Conservation (phyloP, 2,888 invertebrate genomes). For the Drosophila barbarae region DNA sequence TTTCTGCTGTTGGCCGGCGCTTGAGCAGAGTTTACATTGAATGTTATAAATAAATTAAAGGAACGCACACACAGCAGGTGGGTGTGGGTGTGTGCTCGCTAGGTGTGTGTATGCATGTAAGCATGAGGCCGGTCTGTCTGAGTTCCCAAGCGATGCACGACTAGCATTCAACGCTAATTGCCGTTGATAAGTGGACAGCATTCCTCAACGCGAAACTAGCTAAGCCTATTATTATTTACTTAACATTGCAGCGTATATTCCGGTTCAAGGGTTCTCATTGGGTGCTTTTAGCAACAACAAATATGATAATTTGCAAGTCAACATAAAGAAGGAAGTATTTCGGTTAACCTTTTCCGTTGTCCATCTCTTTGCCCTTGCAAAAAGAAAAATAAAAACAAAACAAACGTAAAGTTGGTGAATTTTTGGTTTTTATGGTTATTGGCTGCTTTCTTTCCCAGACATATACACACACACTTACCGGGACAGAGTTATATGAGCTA, state of each 20-base stretch:
- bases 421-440: constrained; percentile 20
- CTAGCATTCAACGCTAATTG: constrained; percentile 38
- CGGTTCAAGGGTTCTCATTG: constrained; percentile 3
- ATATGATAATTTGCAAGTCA: background rate
- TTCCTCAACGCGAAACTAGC: constrained; percentile 20
- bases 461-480: constrained; percentile 1
- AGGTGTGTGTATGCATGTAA: background rate
- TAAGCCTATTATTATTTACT: constrained; percentile 14
- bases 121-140: constrained; percentile 30
- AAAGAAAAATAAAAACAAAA: background rate
- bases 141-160: constrained; percentile 29
- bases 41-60: constrained; percentile 70
- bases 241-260: constrained; percentile 6
- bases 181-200: constrained; percentile 37
- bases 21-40: constrained; percentile 56
- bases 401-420: constrained; percentile 12
- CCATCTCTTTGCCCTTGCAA: constrained; percentile 4
- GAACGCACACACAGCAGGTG: constrained; percentile 36
- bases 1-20: constrained; percentile 50
- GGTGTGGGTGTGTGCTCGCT: constrained; percentile 12
- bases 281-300: background rate
- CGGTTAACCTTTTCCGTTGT: background rate
- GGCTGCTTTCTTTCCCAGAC: constrained; percentile 37
- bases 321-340: background rate
- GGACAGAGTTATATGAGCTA: constrained; percentile 29